Percentiles rank a stretch among this genome's conserved stretches.
Conservation (phyloP, 1,140 invertebrate species). For the Hylaeus volcanicus region DNA sequence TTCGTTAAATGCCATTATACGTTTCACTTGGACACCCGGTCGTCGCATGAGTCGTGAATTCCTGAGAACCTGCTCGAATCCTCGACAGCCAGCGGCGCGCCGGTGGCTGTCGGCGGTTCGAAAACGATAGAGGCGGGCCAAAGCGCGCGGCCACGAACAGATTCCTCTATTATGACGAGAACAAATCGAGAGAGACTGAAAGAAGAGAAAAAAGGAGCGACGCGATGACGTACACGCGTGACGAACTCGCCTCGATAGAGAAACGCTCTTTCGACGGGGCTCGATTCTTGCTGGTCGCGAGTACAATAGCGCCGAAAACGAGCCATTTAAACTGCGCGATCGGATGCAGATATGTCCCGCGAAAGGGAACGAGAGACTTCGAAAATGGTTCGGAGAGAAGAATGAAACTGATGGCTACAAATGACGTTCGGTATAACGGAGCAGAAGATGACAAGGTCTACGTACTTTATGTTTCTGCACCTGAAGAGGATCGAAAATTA, state of each 20-base stretch:
- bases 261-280: not conserved
- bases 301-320: too few relatives aligned
- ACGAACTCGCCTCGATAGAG: conserved; percentile 57
- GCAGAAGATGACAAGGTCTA: too few relatives aligned
- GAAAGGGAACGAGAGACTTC: not conserved
- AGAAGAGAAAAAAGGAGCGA: conserved; percentile 9
- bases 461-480: too few relatives aligned
- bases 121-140: conserved; percentile 51
- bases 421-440: too few relatives aligned
- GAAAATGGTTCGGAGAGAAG: too few relatives aligned
- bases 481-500: too few relatives aligned
- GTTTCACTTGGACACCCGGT: conserved; percentile 74
- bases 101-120: conserved; percentile 45
- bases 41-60: conserved; percentile 77
- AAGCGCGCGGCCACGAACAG: conserved; percentile 40
- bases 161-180: conserved; percentile 63
- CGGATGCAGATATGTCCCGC: not conserved
- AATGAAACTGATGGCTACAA: too few relatives aligned
- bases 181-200: conserved; percentile 28
- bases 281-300: not conserved
- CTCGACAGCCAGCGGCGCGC: conserved; percentile 23
- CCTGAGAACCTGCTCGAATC: conserved; percentile 72
- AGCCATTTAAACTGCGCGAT: not conserved
- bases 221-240: conserved; percentile 52
- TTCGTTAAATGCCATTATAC: conserved; percentile 78